Evolutionary conservation across 2,888 invertebrate genomes (phyloP).

Genomic region (Aporophyla lueneburgensis): DNA sequence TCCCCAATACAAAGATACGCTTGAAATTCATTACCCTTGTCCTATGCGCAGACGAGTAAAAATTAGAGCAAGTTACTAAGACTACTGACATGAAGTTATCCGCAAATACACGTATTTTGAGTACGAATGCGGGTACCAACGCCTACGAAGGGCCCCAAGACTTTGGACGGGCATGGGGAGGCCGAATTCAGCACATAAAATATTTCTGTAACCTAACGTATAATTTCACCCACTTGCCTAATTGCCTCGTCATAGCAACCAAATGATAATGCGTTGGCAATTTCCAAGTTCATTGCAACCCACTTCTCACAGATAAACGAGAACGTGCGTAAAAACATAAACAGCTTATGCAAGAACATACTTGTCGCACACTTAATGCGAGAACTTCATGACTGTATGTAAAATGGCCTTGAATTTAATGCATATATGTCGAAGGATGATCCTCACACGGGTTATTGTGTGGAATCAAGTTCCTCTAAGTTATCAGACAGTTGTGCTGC

Average conservation of each 20-base stretch:
- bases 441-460: not conserved
- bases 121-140: not conserved
- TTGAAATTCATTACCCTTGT: no score
- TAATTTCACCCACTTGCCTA: not conserved
- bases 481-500: not conserved
- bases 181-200: not conserved
- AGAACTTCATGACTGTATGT: constrained; percentile 21
- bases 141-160: no score
- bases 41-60: no score
- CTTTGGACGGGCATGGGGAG: not conserved
- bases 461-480: not conserved
- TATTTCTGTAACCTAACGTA: not conserved
- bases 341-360: constrained; percentile 21
- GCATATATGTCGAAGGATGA: constrained; percentile 3
- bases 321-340: constrained; percentile 42
- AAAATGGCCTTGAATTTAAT: constrained; percentile 38
- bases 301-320: constrained; percentile 38
- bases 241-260: not conserved
- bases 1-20: no score
- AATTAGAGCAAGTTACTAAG: no score
- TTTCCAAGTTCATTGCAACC: constrained; percentile 37
- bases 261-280: not conserved
- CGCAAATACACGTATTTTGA: not conserved
- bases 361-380: constrained; percentile 1
- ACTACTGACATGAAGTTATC: not conserved